phyloP scores from a whole-genome alignment of 1,140 invertebrate genomes.

The Chymomyza costata region DNA sequence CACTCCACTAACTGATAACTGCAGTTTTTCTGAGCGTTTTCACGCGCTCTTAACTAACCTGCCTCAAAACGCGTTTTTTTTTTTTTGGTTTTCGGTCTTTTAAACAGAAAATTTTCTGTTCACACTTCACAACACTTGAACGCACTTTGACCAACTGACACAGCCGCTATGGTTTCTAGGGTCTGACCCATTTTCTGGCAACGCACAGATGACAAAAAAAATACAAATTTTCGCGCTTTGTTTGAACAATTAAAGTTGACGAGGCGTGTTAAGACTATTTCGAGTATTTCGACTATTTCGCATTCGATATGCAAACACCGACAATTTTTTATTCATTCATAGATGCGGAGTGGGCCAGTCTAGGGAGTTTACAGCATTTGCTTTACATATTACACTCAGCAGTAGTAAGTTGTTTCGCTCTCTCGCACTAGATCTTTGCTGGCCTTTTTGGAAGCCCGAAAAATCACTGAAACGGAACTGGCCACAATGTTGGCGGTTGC shows the following conservation, averaged over 20 bases:
- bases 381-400: conserved; percentile 65
- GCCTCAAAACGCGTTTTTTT: conserved; percentile 21
- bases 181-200: conserved; percentile 52
- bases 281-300: conserved; percentile 36
- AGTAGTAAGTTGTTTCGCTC: conserved; percentile 52
- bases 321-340: conserved; percentile 18
- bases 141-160: conserved; percentile 66
- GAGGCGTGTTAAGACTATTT: conserved; percentile 53
- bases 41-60: too few species aligned
- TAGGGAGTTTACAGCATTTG: conserved; percentile 37
- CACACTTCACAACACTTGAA: conserved; percentile 2
- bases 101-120: conserved; percentile 2
- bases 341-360: conserved; percentile 58
- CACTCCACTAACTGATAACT: background rate
- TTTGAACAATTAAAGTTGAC: conserved; percentile 58
- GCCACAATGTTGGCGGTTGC: conserved; percentile 63
- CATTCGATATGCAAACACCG: conserved; percentile 43
- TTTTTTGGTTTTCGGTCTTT: conserved; percentile 15
- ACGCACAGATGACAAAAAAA: conserved; percentile 10
- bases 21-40: too few species aligned
- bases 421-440: conserved; percentile 51
- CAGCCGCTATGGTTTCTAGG: too few species aligned
- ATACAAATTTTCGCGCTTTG: conserved; percentile 30
- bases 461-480: conserved; percentile 72
- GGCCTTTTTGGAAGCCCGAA: conserved; percentile 59